These are phyloP conservation scores for Sebastolobus altivelis DNA, from an alignment of 2,797 vertebrate species.

Conservation along the genomic window DNA sequence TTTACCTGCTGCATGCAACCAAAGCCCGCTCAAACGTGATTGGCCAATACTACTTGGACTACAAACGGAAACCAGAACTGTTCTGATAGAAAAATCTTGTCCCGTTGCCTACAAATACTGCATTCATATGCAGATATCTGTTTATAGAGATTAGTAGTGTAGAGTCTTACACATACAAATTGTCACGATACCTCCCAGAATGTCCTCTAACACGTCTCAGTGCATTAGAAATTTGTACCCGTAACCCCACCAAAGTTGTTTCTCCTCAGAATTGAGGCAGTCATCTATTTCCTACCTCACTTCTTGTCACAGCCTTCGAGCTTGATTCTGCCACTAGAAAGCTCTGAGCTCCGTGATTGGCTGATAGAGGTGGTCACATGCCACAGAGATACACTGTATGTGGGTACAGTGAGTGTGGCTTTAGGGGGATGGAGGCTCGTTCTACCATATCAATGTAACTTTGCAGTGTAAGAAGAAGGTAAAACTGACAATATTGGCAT, in stretches of 20 bases:
- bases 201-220: neutral
- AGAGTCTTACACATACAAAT: neutral
- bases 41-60: neutral
- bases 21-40: neutral
- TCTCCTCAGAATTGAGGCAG: constrained; percentile 10
- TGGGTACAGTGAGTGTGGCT: constrained; percentile 59
- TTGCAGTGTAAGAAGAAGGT: constrained; percentile 41
- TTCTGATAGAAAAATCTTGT: neutral
- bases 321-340: constrained; percentile 58
- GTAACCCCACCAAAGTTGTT: constrained; percentile 14
- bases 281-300: constrained; percentile 37
- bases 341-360: constrained; percentile 70
- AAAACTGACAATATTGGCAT: constrained; percentile 49
- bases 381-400: constrained; percentile 76
- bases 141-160: neutral
- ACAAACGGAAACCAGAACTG: neutral
- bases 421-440: constrained; percentile 16
- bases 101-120: neutral
- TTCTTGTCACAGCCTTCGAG: constrained; percentile 61
- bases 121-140: neutral
- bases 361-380: constrained; percentile 76
- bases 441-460: constrained; percentile 74
- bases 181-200: neutral
- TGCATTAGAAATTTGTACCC: neutral
- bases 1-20: neutral